Evolutionary conservation across 2,888 invertebrate genomes (phyloP).

Genomic region (Nymphalis urticae): DNA sequence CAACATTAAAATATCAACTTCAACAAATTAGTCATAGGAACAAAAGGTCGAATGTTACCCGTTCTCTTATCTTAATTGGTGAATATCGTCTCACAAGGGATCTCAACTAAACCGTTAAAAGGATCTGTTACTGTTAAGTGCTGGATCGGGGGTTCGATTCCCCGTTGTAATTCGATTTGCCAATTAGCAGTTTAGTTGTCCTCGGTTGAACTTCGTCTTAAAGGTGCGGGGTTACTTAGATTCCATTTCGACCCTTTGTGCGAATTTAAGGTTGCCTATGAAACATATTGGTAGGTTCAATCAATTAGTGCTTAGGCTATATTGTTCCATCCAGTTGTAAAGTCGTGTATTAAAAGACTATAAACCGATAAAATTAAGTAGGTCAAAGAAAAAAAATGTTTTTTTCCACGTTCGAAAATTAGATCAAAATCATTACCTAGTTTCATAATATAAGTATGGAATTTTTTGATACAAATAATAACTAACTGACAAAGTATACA

Average conservation of each 20-base stretch:
- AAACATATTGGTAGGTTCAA: not conserved
- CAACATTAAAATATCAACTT: not conserved
- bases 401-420: too few relatives aligned
- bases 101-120: constrained; percentile 81
- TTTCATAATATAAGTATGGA: too few relatives aligned
- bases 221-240: constrained; percentile 52
- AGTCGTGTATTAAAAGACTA: too few relatives aligned
- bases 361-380: too few relatives aligned
- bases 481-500: too few relatives aligned
- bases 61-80: constrained; percentile 62
- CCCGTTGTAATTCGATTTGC: constrained; percentile 78
- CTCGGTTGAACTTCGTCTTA: constrained; percentile 63
- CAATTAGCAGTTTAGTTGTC: constrained; percentile 79
- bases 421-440: too few relatives aligned
- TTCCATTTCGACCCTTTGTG: constrained; percentile 54
- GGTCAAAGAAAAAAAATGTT: too few relatives aligned
- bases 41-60: constrained; percentile 49
- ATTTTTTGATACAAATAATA: too few relatives aligned
- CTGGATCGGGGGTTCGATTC: constrained; percentile 78
- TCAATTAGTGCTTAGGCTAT: not conserved
- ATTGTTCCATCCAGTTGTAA: not conserved
- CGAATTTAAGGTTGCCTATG: constrained; percentile 30
- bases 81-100: constrained; percentile 74
- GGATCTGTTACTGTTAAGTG: constrained; percentile 75
- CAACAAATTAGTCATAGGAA: not conserved